A percentile compares a stretch with the other conserved stretches of the same genome.
Conservation (phyloP, 1,140 invertebrate species). For the Pseudomyrmex dendroicus region DNA sequence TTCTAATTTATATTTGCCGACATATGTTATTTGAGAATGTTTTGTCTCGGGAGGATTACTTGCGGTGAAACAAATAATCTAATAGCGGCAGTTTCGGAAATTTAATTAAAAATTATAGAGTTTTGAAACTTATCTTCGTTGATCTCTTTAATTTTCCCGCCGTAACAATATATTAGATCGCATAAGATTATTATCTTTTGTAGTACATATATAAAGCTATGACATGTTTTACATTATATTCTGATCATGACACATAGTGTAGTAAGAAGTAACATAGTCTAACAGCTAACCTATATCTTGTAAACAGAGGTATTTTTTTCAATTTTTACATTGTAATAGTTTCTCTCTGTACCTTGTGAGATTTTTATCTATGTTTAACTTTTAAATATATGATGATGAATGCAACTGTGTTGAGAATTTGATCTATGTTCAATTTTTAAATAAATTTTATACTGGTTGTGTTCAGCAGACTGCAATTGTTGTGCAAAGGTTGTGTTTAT, state of each 20-base stretch:
- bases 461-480: too few species aligned
- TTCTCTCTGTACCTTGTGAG: neutral
- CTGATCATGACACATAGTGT: neutral
- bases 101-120: neutral
- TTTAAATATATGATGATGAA: too few species aligned
- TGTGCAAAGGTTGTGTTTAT: too few species aligned
- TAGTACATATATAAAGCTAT: neutral
- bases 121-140: too few species aligned
- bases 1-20: neutral
- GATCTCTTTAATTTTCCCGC: constrained; percentile 24
- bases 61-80: neutral
- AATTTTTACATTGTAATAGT: neutral
- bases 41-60: neutral
- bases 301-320: neutral
- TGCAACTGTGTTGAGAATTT: too few species aligned
- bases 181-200: constrained; percentile 15
- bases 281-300: neutral
- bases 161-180: constrained; percentile 1
- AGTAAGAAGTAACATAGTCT: neutral
- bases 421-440: too few species aligned
- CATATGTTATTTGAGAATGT: neutral
- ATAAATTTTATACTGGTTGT: too few species aligned
- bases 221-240: neutral
- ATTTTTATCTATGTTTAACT: too few species aligned
- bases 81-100: neutral